Evolutionary conservation across 2,113 vertebrate genomes (phyloP).

Genomic region (Anseranas semipalmata): DNA sequence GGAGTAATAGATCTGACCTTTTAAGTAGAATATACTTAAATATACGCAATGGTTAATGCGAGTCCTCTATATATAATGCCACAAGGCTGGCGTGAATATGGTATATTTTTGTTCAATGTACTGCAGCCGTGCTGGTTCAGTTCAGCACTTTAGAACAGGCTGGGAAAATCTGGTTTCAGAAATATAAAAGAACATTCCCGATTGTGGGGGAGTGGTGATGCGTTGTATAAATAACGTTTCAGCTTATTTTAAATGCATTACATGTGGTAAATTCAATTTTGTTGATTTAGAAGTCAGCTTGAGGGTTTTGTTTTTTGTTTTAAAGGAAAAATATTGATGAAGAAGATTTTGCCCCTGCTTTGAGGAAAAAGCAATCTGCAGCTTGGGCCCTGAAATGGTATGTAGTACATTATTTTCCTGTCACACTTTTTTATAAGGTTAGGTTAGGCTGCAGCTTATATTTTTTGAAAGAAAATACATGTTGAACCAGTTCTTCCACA

Average conservation of each 20-base stretch:
- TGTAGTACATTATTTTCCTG: not conserved
- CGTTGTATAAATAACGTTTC: not conserved
- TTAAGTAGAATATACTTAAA: not conserved
- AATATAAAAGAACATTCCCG: not conserved
- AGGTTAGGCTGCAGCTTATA: not conserved
- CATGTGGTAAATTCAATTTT: not conserved
- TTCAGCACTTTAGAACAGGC: not conserved
- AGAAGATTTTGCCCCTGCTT: slow-evolving; percentile 90
- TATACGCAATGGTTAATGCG: accelerated
- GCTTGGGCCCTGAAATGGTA: slow-evolving; percentile 98
- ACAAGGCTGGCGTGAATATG: not conserved
- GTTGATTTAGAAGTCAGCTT: not conserved
- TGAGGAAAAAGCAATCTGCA: slow-evolving; percentile 93
- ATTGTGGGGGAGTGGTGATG: not conserved
- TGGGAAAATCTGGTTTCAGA: not conserved
- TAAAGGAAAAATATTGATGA: slow-evolving; percentile 89
- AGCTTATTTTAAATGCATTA: not conserved
- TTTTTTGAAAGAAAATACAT: not conserved
- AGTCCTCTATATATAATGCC: accelerated
- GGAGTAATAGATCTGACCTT: not conserved
- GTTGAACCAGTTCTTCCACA: not conserved
- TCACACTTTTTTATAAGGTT: not conserved
- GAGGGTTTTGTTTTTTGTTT: not conserved
- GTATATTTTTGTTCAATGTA: not conserved
- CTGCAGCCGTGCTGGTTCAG: not conserved